phyloP scores from a whole-genome alignment of 1,140 invertebrate genomes.

The Drosophila ficusphila region DNA sequence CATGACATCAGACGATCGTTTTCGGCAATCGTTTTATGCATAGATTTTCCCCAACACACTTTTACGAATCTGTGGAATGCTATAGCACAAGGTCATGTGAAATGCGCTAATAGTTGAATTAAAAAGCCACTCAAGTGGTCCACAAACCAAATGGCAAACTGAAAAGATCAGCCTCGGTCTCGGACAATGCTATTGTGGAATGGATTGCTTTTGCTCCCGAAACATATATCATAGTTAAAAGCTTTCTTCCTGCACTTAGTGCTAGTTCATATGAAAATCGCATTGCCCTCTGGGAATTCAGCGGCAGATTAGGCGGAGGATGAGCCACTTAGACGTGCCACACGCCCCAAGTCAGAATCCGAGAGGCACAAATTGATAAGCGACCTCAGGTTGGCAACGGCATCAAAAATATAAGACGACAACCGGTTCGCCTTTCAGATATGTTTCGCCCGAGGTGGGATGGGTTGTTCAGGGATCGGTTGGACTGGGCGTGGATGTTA shows the following conservation, averaged over 20 bases:
- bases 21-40: conserved; percentile 17
- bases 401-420: conserved; percentile 29
- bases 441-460: conserved; percentile 27
- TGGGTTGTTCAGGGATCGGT: conserved; percentile 25
- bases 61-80: not conserved
- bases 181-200: conserved; percentile 30
- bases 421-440: conserved; percentile 29
- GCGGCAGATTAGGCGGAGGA: conserved; percentile 48
- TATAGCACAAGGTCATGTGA: conserved; percentile 47
- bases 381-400: conserved; percentile 67
- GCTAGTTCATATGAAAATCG: conserved; percentile 30
- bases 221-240: conserved; percentile 61
- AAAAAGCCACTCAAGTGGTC: conserved; percentile 63
- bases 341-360: conserved; percentile 65
- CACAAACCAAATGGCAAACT: conserved; percentile 18
- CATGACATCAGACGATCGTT: conserved; percentile 68
- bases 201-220: conserved; percentile 14
- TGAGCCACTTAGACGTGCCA: conserved; percentile 76
- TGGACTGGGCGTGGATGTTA: conserved; percentile 1
- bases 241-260: conserved; percentile 78
- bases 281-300: conserved; percentile 29
- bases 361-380: conserved; percentile 62
- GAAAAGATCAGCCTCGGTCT: conserved; percentile 45
- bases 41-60: conserved; percentile 6
- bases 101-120: conserved; percentile 63